Base-by-base conservation (phyloP, 2,888 invertebrate genomes). In the Drosophila vallismaia region DNA sequence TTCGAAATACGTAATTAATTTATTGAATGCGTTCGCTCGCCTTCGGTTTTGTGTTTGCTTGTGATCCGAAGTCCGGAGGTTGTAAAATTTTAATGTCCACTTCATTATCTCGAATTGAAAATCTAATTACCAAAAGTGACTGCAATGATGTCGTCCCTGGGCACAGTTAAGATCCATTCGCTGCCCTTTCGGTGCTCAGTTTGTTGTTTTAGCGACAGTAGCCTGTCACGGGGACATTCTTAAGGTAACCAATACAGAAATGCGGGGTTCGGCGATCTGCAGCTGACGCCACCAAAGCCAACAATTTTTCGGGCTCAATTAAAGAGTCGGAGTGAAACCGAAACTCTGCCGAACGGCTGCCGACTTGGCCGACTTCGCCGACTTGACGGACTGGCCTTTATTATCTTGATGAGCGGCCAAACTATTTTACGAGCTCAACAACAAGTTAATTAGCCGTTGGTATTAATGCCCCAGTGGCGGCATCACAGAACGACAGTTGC, bases 41-140 rank as follows among this genome's bases (percentile, higher is more conserved):
- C 83, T 78, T 85, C 75, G 69, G 71, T 76, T 76, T 74, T 57
- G 51, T 44, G 60, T 14, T 24, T 60, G 64, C 42, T 36, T 60
- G 48, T 67, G 58, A n/a, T n/a, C n/a, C n/a, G n/a, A n/a, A n/a
- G 56, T 38, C 40, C 51, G 64, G 68, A 60, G 83, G 81, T 70
- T 88, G 81, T 87, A 83, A 86, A 87, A 87, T 81, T 88, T 87
- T 87, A 86, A 86, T 88, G 87, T 83, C 76, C 74, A 76, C 75
- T 84, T 79, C 66, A 81, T 83, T 88, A 87, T 87, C 88, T 79
- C 45, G 71, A 78, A 72, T 86, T 75, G 72, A 82, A 75, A 85
- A 87, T 87, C 87, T 80, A 88, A 87, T 87, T 87, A 87, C 81
- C 74, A 76, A 78, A 79, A 82, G 83, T 85, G 80, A 76, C 71